A percentile compares a stretch with the other conserved stretches of the same genome.
phyloP scores from a whole-genome alignment of 2,888 invertebrate genomes.

The Melanchra persicariae region DNA sequence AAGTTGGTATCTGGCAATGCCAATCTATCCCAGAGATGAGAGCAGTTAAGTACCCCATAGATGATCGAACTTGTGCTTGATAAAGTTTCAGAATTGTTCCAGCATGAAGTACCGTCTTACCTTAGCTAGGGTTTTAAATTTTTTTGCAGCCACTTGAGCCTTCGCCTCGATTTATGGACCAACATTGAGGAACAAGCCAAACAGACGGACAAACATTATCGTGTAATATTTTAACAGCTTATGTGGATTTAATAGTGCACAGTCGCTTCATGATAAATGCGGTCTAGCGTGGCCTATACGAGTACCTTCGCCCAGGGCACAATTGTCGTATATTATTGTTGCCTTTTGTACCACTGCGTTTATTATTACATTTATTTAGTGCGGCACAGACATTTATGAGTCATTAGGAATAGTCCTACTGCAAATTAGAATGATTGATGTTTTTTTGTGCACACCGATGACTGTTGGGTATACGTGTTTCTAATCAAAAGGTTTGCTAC shows the following conservation, averaged over 20 bases:
- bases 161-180: too few relatives aligned
- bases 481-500: too few relatives aligned
- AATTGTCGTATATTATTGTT: conserved; percentile 14
- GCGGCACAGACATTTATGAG: background rate
- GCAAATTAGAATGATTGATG: background rate
- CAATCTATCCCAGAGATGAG: too few relatives aligned
- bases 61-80: too few relatives aligned
- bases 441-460: background rate
- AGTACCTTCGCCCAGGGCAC: conserved; percentile 47
- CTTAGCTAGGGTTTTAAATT: too few relatives aligned
- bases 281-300: conserved; percentile 52
- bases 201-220: conserved; percentile 14
- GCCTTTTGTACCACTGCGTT: conserved; percentile 29
- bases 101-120: too few relatives aligned
- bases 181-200: background rate
- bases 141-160: too few relatives aligned
- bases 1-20: too few relatives aligned
- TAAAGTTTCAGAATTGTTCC: too few relatives aligned
- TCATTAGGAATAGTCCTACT: background rate
- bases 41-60: too few relatives aligned
- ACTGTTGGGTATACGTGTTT: too few relatives aligned
- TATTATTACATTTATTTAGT: conserved; percentile 12
- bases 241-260: conserved; percentile 53
- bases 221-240: background rate
- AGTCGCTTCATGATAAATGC: conserved; percentile 68